A percentile compares a stretch with the other conserved stretches of the same genome.
Evolutionary conservation across 2,797 vertebrate genomes (phyloP).

Genomic region (Pterois miles): DNA sequence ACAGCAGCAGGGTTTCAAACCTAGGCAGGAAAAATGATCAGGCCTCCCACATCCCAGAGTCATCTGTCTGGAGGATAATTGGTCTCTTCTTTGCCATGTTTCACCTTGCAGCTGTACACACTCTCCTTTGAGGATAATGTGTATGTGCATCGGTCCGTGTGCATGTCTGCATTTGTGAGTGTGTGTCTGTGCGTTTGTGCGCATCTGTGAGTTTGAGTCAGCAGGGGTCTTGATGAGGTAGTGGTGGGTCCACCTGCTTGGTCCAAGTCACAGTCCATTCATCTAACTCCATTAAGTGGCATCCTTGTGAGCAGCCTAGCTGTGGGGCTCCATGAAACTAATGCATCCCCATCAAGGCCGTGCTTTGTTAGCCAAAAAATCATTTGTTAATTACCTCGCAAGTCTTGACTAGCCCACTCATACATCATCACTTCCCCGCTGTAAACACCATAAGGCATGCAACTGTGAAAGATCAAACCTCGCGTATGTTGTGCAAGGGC

Average conservation of each 20-base stretch:
- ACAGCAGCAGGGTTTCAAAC: slow-evolving; percentile 65
- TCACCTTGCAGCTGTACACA: slow-evolving; percentile 82
- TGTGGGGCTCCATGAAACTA: slow-evolving; percentile 67
- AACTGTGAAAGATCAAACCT: slow-evolving; percentile 62
- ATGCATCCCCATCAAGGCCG: slow-evolving; percentile 70
- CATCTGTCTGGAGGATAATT: slow-evolving; percentile 83
- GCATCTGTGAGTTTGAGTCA: slow-evolving; percentile 33
- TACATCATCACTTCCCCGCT: slow-evolving; percentile 73
- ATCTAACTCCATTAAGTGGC: slow-evolving; percentile 75
- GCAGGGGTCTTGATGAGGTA: slow-evolving; percentile 37
- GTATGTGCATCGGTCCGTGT: slow-evolving; percentile 32
- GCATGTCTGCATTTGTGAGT: slow-evolving; percentile 21
- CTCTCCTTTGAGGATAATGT: slow-evolving; percentile 65
- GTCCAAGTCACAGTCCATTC: slow-evolving; percentile 72
- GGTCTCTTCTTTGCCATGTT: slow-evolving; percentile 75
- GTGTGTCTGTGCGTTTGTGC: not conserved
- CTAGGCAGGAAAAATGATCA: slow-evolving; percentile 74
- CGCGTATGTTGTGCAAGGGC: slow-evolving; percentile 63
- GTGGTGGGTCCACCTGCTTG: slow-evolving; percentile 71
- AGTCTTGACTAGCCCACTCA: slow-evolving; percentile 61
- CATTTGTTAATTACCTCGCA: slow-evolving; percentile 83
- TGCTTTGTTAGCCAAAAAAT: slow-evolving; percentile 78
- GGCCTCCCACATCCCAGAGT: slow-evolving; percentile 62
- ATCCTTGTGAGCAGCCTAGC: slow-evolving; percentile 64
- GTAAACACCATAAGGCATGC: slow-evolving; percentile 78